These are phyloP conservation scores for Tupaia chinensis DNA, from an alignment of 2,113 vertebrate genomes.

Conservation along the genomic window DNA sequence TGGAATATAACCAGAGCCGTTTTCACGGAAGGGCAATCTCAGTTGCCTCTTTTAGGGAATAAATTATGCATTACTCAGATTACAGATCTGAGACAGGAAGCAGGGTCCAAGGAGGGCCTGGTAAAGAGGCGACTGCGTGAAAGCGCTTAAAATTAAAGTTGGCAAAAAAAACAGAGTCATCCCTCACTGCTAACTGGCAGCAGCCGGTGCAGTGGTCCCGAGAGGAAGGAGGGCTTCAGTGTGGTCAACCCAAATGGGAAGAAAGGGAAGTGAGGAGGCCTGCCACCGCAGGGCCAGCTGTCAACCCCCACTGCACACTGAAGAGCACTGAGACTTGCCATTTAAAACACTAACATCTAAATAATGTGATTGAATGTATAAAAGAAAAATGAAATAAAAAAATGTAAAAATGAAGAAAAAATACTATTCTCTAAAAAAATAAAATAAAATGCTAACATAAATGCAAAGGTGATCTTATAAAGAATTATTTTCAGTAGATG, in stretches of 20 bases:
- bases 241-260: not conserved
- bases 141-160: not conserved
- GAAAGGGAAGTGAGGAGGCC: not conserved
- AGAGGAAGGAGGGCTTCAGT: not conserved
- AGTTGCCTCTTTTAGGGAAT: not conserved
- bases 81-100: not conserved
- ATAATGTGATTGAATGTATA: not conserved
- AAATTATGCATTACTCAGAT: constrained; percentile 32
- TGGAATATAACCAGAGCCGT: not conserved
- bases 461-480: not conserved
- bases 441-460: not conserved
- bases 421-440: too few species aligned
- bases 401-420: too few species aligned
- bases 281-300: not conserved
- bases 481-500: constrained; percentile 16
- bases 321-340: not conserved
- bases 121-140: not conserved
- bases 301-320: not conserved
- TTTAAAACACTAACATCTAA: not conserved
- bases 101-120: not conserved
- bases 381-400: too few species aligned
- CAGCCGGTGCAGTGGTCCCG: not conserved
- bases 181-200: not conserved
- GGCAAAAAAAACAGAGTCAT: not conserved
- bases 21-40: not conserved